phyloP scores from a whole-genome alignment of 2,888 invertebrate species.

The Netelia inedita region DNA sequence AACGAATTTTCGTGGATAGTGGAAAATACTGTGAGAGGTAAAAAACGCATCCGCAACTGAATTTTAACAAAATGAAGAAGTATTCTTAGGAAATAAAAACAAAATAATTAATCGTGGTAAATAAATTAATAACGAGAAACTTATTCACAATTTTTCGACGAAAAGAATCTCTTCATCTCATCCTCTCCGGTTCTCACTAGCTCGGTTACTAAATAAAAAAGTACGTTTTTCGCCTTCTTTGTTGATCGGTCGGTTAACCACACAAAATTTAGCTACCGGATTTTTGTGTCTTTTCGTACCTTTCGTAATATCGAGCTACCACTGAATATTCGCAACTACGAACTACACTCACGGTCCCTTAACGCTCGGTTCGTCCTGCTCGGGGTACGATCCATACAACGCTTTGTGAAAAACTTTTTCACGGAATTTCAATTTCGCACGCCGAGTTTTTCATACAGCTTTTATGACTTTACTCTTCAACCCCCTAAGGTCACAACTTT shows the following conservation, averaged over 20 bases:
- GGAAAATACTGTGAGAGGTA: background rate
- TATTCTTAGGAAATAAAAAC: background rate
- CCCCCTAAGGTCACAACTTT: conserved; percentile 30
- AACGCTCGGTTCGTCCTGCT: background rate
- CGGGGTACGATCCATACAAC: background rate
- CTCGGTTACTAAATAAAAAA: background rate
- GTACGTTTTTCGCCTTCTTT: background rate
- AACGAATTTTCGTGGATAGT: background rate
- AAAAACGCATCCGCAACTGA: background rate
- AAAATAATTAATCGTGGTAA: too few relatives aligned
- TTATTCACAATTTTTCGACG: too few relatives aligned
- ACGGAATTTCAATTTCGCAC: conserved; percentile 63
- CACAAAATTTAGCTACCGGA: background rate
- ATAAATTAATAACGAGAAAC: too few relatives aligned
- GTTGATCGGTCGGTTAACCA: background rate
- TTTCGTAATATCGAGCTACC: background rate
- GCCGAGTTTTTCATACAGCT: conserved; percentile 58
- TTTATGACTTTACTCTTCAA: conserved; percentile 55
- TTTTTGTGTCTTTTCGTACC: conserved; percentile 8
- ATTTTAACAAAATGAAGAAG: background rate
- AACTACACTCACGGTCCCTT: conserved; percentile 12
- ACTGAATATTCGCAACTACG: conserved; percentile 10
- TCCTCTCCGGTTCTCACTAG: too few relatives aligned
- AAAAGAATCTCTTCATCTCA: too few relatives aligned
- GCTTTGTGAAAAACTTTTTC: conserved; percentile 45